Percentiles rank a stretch among this genome's conserved stretches.
phyloP scores from a whole-genome alignment of 2,797 vertebrate species.

The Anguilla megastoma region DNA sequence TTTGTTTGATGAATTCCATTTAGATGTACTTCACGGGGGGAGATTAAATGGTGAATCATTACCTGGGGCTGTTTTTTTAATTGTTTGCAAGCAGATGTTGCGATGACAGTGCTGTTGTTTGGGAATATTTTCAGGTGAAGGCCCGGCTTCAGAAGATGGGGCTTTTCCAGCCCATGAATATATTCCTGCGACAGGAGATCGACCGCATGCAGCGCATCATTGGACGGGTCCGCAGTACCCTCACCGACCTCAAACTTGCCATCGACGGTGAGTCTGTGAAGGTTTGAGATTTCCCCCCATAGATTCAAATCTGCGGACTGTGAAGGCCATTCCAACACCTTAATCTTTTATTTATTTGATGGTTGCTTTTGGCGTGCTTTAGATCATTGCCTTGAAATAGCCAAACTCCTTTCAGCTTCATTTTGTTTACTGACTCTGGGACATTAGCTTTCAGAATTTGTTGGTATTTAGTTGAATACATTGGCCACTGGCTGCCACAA shows the following conservation, averaged over 20 bases:
- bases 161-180: constrained; percentile 77
- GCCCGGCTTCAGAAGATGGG: constrained; percentile 79
- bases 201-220: constrained; percentile 81
- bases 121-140: constrained; percentile 67
- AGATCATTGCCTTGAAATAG: too few relatives aligned
- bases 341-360: too few relatives aligned
- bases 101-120: background rate
- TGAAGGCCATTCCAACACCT: too few relatives aligned
- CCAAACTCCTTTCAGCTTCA: too few relatives aligned
- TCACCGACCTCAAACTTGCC: constrained; percentile 79
- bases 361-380: too few relatives aligned
- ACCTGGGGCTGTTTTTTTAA: background rate
- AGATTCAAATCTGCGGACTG: too few relatives aligned
- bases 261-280: constrained; percentile 73
- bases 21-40: too few relatives aligned
- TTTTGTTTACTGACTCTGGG: too few relatives aligned
- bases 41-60: background rate
- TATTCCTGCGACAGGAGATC: constrained; percentile 83
- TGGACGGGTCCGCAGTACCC: constrained; percentile 70
- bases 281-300: background rate
- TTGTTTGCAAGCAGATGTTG: background rate
- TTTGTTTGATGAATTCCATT: too few relatives aligned
- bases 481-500: too few relatives aligned
- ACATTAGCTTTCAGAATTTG: too few relatives aligned
- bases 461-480: too few relatives aligned